These are phyloP conservation scores for Labia minor DNA, from an alignment of 2,888 invertebrate species.

Conservation along the genomic window DNA sequence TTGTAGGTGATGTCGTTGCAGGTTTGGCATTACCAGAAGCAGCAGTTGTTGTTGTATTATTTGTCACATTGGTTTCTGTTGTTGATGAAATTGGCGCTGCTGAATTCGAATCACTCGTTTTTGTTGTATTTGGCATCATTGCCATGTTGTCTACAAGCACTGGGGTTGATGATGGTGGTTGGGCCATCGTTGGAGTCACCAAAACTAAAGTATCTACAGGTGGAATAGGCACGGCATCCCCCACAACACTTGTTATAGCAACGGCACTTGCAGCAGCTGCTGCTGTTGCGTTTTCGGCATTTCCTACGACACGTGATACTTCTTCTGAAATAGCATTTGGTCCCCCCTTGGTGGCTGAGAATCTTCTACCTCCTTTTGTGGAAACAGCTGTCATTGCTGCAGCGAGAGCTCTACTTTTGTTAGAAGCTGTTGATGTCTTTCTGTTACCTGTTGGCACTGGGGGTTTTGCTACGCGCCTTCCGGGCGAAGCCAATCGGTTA, in stretches of 20 bases:
- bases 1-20: background rate
- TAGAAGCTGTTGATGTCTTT: background rate
- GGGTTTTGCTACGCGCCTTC: slow-evolving; percentile 18
- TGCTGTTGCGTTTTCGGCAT: background rate
- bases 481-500: background rate
- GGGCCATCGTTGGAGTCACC: slow-evolving; percentile 24
- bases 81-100: slow-evolving; percentile 16
- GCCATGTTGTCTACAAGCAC: slow-evolving; percentile 17
- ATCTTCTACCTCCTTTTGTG: background rate
- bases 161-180: slow-evolving; percentile 18
- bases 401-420: slow-evolving; percentile 14
- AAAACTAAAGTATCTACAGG: slow-evolving; percentile 18
- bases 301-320: background rate
- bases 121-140: background rate
- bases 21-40: slow-evolving; percentile 17
- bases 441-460: slow-evolving; percentile 20
- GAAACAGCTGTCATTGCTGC: background rate
- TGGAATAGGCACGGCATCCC: background rate
- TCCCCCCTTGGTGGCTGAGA: background rate
- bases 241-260: background rate
- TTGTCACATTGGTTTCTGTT: background rate
- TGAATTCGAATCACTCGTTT: slow-evolving; percentile 17
- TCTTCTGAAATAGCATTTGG: background rate
- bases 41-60: background rate
- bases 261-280: background rate